Conservation (phyloP, 64 coral and sea anemone species). For the Catalaphyllia jardinei region DNA sequence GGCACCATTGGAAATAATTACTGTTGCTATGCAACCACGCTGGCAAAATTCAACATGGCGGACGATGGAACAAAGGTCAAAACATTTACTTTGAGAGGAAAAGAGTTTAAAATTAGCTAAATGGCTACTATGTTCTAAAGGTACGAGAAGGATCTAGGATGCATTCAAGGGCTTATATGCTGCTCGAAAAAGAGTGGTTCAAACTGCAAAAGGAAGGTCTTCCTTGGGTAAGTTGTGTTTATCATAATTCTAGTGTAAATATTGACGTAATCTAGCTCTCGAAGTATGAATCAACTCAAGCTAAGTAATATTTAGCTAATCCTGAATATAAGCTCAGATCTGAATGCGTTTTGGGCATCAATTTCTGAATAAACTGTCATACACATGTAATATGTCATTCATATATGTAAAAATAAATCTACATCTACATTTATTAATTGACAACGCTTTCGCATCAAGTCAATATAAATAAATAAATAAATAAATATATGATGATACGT, state of each 20-base stretch:
- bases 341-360: no score
- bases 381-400: no score
- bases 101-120: neutral
- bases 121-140: neutral
- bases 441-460: no score
- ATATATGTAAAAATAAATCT: no score
- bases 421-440: no score
- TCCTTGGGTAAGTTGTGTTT: constrained; percentile 74
- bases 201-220: constrained; percentile 76
- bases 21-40: constrained; percentile 32
- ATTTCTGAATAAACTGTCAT: no score
- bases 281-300: no score
- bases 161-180: constrained; percentile 91
- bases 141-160: constrained; percentile 19
- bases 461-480: no score
- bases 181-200: constrained; percentile 94
- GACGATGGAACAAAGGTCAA: neutral
- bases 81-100: neutral
- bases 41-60: constrained; percentile 45
- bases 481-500: no score
- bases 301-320: no score
- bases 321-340: no score
- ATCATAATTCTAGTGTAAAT: neutral
- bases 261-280: no score
- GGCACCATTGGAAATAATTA: neutral